phyloP scores from a whole-genome alignment of 2,797 vertebrate genomes.

The Peromyscus aztecus region DNA sequence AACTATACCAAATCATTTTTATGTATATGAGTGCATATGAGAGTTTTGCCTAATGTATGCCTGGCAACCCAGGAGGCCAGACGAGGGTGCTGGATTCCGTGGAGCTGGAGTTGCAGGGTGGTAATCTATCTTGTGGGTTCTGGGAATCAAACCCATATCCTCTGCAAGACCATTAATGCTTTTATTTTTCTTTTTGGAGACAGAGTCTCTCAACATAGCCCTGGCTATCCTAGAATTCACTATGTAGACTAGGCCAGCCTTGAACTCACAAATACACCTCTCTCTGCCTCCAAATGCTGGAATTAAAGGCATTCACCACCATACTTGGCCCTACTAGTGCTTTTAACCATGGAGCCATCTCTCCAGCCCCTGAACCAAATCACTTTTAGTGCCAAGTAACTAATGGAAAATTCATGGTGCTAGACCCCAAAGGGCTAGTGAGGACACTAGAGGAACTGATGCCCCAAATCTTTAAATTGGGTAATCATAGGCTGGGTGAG shows the following conservation, averaged over 20 bases:
- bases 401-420: background rate
- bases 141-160: background rate
- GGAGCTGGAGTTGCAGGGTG: no score
- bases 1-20: background rate
- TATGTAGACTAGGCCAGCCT: background rate
- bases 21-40: background rate
- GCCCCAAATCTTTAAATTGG: background rate
- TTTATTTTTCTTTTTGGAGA: background rate
- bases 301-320: background rate
- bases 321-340: background rate
- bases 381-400: background rate
- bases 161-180: background rate
- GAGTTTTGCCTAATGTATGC: background rate
- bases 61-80: background rate
- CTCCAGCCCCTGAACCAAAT: background rate
- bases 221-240: background rate
- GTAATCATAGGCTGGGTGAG: background rate
- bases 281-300: background rate
- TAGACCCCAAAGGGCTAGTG: background rate
- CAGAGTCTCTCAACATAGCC: background rate
- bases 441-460: background rate
- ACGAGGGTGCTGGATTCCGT: background rate
- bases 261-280: background rate
- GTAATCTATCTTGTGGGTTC: no score
- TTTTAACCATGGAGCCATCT: background rate